Conservation (phyloP, 2,113 vertebrate species). For the Dinomys branickii region DNA sequence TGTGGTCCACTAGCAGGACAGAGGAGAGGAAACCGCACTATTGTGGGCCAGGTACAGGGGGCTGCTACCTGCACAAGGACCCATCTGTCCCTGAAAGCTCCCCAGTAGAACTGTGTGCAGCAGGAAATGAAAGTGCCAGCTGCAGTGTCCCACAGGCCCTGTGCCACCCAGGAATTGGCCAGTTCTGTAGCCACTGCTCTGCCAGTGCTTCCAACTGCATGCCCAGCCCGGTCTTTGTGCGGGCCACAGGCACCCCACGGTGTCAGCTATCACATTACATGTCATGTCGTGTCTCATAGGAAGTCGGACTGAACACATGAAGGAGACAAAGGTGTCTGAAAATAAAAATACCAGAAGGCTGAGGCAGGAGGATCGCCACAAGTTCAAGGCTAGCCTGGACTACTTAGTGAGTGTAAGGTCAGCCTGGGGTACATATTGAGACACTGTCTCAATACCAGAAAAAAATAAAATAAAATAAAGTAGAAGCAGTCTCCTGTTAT, state of each 20-base stretch:
- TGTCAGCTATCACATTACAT: background rate
- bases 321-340: background rate
- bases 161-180: background rate
- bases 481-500: background rate
- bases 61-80: background rate
- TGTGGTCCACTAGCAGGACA: background rate
- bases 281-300: background rate
- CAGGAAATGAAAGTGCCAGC: background rate
- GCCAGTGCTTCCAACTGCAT: background rate
- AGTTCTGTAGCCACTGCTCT: constrained; percentile 1
- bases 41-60: background rate
- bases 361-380: background rate
- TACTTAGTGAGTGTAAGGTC: background rate
- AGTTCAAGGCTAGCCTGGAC: background rate
- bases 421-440: background rate
- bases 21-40: background rate
- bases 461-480: background rate
- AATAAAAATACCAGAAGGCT: background rate
- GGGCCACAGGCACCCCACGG: background rate
- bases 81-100: background rate
- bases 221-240: background rate
- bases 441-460: background rate
- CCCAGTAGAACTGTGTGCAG: background rate
- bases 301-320: background rate
- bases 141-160: too few relatives aligned